Evolutionary conservation across 2,797 vertebrate genomes (phyloP).

Genomic region (Xenopus petersii): DNA sequence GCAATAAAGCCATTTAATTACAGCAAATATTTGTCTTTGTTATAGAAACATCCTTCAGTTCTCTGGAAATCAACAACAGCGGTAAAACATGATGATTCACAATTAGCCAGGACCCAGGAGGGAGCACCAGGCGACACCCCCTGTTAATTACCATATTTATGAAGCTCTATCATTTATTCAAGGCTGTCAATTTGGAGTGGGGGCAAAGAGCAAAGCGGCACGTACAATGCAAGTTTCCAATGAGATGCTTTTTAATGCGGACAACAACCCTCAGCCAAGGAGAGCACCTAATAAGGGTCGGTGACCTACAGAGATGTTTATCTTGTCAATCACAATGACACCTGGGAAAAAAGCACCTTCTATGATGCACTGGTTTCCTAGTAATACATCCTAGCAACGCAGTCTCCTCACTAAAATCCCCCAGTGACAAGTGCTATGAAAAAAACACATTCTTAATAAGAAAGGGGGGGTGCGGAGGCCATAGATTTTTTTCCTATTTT

Average conservation of each 20-base stretch:
- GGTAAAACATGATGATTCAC: conserved; percentile 45
- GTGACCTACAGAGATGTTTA: conserved; percentile 41
- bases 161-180: conserved; percentile 56
- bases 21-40: conserved; percentile 53
- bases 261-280: no score
- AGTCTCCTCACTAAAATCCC: conserved; percentile 55
- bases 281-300: background rate
- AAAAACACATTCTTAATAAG: background rate
- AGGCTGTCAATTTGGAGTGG: conserved; percentile 45
- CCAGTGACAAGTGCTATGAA: conserved; percentile 36
- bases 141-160: conserved; percentile 62
- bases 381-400: conserved; percentile 73
- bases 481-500: no score
- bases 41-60: conserved; percentile 48
- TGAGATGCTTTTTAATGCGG: no score
- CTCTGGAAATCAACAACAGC: conserved; percentile 43
- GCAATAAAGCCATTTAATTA: conserved; percentile 46
- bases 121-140: conserved; percentile 52
- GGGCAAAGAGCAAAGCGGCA: no score
- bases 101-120: conserved; percentile 58
- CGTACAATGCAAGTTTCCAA: no score
- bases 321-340: conserved; percentile 49
- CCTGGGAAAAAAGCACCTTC: conserved; percentile 47
- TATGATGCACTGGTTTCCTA: conserved; percentile 66
- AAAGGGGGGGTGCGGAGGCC: background rate